These are phyloP conservation scores for Sorex araneus DNA, from an alignment of 2,113 vertebrate species.

Conservation along the genomic window DNA sequence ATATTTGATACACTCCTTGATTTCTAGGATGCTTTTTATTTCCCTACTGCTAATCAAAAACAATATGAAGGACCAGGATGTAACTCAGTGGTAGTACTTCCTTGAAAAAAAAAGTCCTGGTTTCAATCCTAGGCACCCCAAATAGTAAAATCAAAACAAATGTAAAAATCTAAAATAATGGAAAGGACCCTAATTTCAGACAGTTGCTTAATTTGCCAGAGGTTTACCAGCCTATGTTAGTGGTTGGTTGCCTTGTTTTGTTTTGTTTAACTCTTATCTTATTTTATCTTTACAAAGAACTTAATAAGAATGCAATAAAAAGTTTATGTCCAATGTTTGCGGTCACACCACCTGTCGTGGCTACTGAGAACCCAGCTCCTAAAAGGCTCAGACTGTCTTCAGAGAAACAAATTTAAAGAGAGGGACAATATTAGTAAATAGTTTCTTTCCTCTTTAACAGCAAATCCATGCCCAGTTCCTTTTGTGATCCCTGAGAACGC, in stretches of 20 bases:
- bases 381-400: not conserved
- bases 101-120: too few relatives aligned
- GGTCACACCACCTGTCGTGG: not conserved
- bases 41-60: not conserved
- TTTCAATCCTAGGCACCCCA: too few relatives aligned
- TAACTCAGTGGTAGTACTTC: not conserved
- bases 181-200: not conserved
- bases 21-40: slow-evolving; percentile 17
- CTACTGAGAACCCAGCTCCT: not conserved
- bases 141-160: too few relatives aligned
- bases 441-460: slow-evolving; percentile 86
- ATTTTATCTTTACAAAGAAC: slow-evolving; percentile 36
- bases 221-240: not conserved
- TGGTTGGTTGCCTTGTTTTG: not conserved
- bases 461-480: slow-evolving; percentile 94
- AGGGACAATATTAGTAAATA: not conserved
- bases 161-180: not conserved
- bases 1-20: not conserved
- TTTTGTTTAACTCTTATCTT: slow-evolving; percentile 25
- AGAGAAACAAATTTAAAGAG: slow-evolving; percentile 7
- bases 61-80: not conserved
- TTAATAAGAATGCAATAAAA: not conserved
- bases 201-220: not conserved
- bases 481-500: slow-evolving; percentile 92
- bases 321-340: not conserved